These are phyloP conservation scores for Pangasius krempfi DNA, from an alignment of 2,797 vertebrate genomes.

Conservation along the genomic window DNA sequence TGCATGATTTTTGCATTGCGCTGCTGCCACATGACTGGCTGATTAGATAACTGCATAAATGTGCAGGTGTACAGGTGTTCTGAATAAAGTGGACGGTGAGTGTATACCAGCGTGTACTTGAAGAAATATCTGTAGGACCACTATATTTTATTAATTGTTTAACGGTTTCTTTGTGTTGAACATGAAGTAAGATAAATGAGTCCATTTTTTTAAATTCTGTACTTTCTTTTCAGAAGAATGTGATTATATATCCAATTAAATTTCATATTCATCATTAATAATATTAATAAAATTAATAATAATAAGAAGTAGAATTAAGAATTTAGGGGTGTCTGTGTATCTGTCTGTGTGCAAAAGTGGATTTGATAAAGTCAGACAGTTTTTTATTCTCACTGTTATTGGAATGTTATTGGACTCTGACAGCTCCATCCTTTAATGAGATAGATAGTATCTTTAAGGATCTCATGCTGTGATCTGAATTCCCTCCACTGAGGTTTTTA, in stretches of 20 bases:
- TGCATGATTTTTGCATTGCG: neutral
- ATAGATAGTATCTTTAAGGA: slow-evolving; percentile 35
- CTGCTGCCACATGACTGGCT: neutral
- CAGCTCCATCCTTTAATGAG: slow-evolving; percentile 46
- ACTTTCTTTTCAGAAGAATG: no score
- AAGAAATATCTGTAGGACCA: neutral
- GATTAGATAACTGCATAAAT: neutral
- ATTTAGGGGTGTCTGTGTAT: neutral
- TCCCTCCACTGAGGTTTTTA: slow-evolving; percentile 10
- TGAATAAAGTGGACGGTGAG: neutral
- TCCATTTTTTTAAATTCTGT: neutral
- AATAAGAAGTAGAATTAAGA: neutral
- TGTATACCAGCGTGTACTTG: neutral
- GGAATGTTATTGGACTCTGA: slow-evolving; percentile 27
- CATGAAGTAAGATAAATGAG: neutral
- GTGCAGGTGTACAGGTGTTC: neutral
- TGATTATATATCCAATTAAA: no score
- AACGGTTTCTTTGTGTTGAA: neutral
- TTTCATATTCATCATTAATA: no score
- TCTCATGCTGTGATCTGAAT: slow-evolving; percentile 30
- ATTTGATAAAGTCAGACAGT: neutral
- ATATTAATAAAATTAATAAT: no score
- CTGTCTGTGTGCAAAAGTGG: neutral
- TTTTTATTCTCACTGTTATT: slow-evolving; percentile 11
- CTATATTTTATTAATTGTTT: neutral